phyloP scores from a whole-genome alignment of 2,113 vertebrate genomes.

The Serinus canaria region DNA sequence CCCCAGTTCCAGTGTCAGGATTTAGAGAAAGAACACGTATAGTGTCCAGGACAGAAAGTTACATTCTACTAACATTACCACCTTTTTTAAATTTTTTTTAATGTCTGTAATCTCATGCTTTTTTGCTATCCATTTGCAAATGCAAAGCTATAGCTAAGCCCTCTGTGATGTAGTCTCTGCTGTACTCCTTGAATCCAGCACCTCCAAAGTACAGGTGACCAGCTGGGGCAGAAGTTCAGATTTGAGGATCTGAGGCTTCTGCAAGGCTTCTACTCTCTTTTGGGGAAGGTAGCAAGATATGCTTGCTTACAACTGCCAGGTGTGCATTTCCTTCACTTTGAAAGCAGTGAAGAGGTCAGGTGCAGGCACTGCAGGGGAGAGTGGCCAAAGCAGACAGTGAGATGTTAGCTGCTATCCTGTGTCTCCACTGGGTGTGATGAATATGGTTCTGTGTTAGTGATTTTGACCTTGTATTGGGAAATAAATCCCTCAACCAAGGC shows the following conservation, averaged over 20 bases:
- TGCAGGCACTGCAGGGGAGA: not conserved
- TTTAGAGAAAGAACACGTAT: not conserved
- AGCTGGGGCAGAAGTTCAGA: not conserved
- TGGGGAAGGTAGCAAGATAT: not conserved
- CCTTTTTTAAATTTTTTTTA: not conserved
- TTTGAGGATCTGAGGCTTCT: not conserved
- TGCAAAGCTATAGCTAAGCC: not conserved
- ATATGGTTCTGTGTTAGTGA: not conserved
- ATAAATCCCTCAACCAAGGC: not conserved
- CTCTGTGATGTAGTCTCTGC: fast-evolving
- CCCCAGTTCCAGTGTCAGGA: not conserved
- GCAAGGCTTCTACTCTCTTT: not conserved
- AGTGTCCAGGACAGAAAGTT: not conserved
- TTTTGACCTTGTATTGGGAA: not conserved
- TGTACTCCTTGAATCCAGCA: not conserved
- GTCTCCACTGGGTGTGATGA: not conserved
- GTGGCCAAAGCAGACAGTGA: not conserved
- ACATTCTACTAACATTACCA: not conserved
- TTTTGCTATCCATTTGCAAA: not conserved
- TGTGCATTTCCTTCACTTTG: not conserved
- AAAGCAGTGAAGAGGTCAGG: not conserved
- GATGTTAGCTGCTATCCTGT: not conserved
- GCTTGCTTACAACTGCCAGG: not conserved
- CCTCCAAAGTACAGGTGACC: not conserved
- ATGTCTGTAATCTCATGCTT: not conserved